These are phyloP conservation scores for Fregata magnificens DNA, from an alignment of 2,113 vertebrate genomes.

Conservation along the genomic window DNA sequence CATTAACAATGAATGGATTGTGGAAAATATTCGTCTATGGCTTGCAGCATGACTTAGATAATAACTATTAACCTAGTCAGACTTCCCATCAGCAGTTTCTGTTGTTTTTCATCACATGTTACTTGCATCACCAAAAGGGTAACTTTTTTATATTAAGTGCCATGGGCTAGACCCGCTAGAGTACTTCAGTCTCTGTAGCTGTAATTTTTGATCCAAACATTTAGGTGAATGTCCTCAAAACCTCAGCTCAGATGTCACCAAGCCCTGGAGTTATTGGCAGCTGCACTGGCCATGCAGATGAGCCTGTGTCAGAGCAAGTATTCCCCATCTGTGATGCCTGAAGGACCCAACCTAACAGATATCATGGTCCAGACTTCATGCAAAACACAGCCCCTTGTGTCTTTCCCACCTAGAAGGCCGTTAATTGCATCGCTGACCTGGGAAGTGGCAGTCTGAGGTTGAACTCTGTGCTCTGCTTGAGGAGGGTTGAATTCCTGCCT, in stretches of 20 bases:
- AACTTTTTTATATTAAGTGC: background rate
- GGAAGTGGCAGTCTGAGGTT: background rate
- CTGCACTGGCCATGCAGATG: background rate
- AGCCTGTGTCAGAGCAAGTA: background rate
- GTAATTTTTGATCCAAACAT: background rate
- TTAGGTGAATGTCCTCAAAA: background rate
- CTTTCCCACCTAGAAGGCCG: background rate
- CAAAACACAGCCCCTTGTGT: background rate
- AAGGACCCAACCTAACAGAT: background rate
- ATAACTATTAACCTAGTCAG: background rate
- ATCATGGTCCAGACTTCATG: background rate
- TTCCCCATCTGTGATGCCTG: background rate
- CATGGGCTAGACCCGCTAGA: background rate
- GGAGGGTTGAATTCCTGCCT: background rate
- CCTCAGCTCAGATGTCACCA: background rate
- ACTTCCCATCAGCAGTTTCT: background rate
- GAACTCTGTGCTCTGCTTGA: background rate
- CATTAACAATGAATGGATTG: background rate
- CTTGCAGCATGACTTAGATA: background rate
- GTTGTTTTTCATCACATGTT: background rate
- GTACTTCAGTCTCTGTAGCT: background rate
- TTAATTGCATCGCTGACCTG: background rate
- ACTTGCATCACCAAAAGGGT: background rate
- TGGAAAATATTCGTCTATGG: background rate
- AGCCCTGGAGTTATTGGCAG: background rate